A percentile compares a stretch with the other conserved stretches of the same genome.
These are phyloP conservation scores for Ridgeia piscesae DNA, from an alignment of 1,140 invertebrate genomes.

Conservation along the genomic window DNA sequence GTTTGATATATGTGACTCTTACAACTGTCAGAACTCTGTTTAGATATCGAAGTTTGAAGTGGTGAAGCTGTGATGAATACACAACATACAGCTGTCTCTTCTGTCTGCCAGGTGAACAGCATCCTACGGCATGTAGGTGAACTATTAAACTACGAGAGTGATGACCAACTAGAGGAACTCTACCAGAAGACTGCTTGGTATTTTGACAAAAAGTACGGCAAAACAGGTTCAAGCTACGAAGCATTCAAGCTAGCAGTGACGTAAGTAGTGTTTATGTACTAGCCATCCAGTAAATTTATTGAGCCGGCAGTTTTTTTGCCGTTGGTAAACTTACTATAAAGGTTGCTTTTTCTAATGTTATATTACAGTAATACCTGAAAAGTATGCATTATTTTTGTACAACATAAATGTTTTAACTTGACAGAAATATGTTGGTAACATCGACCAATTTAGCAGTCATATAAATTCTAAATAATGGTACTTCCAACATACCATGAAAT, in stretches of 20 bases:
- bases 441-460: too few species aligned
- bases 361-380: too few species aligned
- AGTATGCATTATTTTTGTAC: too few species aligned
- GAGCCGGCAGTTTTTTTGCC: too few species aligned
- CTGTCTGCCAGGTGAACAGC: constrained; percentile 71
- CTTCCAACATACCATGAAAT: too few species aligned
- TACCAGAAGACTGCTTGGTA: constrained; percentile 98
- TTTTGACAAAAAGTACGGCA: constrained; percentile 97
- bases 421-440: too few species aligned
- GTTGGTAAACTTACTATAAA: too few species aligned
- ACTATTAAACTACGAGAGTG: constrained; percentile 84
- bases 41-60: background rate
- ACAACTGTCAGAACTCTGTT: background rate
- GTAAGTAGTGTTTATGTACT: constrained; percentile 66
- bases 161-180: constrained; percentile 91
- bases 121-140: constrained; percentile 96
- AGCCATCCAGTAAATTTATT: too few species aligned
- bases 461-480: too few species aligned
- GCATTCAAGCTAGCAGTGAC: constrained; percentile 97
- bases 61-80: constrained; percentile 1
- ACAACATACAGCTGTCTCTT: background rate
- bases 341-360: too few species aligned
- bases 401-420: too few species aligned
- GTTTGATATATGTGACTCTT: background rate
- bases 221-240: constrained; percentile 93